phyloP scores from a whole-genome alignment of 92 coral and sea anemone genomes.

The Desmophyllum pertusum region DNA sequence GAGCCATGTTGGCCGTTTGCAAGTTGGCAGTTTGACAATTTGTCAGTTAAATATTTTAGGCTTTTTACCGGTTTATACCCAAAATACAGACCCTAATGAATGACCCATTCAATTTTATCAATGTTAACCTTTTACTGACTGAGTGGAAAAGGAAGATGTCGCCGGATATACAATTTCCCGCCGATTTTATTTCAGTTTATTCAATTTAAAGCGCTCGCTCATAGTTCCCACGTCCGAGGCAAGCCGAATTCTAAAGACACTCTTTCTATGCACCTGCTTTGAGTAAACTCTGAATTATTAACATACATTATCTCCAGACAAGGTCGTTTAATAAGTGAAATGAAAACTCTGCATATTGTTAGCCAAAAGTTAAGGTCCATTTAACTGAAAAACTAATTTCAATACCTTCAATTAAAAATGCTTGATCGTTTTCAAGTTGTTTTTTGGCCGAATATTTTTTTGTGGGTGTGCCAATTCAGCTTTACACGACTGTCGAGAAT shows the following conservation, averaged over 20 bases:
- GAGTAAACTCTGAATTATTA: constrained; percentile 12
- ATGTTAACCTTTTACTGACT: background rate
- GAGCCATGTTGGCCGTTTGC: background rate
- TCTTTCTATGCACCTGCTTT: constrained; percentile 10
- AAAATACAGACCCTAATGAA: background rate
- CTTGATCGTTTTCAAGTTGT: background rate
- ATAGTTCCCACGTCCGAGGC: background rate
- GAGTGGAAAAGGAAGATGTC: background rate
- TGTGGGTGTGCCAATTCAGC: background rate
- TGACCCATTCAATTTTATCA: background rate
- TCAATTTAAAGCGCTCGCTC: background rate
- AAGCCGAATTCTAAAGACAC: too few relatives aligned
- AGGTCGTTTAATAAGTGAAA: background rate
- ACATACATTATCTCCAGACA: background rate
- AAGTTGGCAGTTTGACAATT: background rate
- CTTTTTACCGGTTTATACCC: background rate
- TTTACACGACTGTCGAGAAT: too few relatives aligned
- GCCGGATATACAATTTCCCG: background rate
- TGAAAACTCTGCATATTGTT: background rate
- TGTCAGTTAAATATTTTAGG: background rate
- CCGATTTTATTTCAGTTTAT: background rate
- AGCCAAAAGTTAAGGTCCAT: background rate
- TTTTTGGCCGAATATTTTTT: background rate
- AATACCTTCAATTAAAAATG: too few relatives aligned
- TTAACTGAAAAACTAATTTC: background rate